phyloP scores from a whole-genome alignment of 2,888 invertebrate species.

The Schizaphis graminum region DNA sequence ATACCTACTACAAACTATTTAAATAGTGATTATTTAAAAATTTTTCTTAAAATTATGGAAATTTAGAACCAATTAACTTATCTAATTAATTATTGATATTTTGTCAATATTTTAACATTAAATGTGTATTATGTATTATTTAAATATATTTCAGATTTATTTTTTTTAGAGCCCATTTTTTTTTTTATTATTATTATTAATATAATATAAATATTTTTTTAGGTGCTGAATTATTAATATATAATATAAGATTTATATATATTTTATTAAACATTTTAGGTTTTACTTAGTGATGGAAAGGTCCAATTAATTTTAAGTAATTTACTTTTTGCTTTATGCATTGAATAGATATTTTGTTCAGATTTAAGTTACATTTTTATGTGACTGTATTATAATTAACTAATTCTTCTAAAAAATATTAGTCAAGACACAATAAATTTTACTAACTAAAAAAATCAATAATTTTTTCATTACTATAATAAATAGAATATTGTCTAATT shows the following conservation, averaged over 20 bases:
- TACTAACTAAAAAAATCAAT: background rate
- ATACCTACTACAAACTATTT: too few relatives aligned
- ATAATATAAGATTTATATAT: background rate
- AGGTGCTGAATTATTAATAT: background rate
- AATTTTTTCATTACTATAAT: too few relatives aligned
- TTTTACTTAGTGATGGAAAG: background rate
- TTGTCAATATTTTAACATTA: constrained; percentile 27
- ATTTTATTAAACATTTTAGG: background rate
- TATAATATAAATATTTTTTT: background rate
- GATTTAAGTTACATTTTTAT: background rate
- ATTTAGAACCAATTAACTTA: background rate
- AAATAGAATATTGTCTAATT: too few relatives aligned
- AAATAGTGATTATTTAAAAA: background rate
- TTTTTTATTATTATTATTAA: background rate
- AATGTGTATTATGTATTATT: background rate
- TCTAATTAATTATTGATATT: constrained; percentile 28
- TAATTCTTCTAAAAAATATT: background rate
- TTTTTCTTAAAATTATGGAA: background rate
- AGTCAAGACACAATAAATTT: background rate
- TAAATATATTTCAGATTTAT: constrained; percentile 46
- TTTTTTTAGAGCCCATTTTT: constrained; percentile 38
- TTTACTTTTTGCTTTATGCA: background rate
- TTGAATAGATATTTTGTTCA: background rate
- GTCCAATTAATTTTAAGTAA: background rate
- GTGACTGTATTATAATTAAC: background rate